Conservation (phyloP, 2,113 vertebrate species). For the Lucifuga dentata region DNA sequence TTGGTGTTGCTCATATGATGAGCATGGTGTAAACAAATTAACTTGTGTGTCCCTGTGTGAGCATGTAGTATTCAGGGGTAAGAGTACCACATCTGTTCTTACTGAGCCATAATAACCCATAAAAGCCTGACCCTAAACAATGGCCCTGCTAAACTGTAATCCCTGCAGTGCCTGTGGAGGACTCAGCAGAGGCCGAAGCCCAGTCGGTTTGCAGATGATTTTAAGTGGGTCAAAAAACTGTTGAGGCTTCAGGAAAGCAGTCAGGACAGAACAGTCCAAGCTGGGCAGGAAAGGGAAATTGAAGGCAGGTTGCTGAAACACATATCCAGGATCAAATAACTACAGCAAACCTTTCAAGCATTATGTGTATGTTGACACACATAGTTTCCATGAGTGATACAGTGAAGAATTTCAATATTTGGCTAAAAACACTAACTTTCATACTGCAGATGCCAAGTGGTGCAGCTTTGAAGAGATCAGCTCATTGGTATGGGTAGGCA, state of each 20-base stretch:
- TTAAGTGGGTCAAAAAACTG: slow-evolving; percentile 58
- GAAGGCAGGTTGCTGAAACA: slow-evolving; percentile 57
- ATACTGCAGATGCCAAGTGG: slow-evolving; percentile 6
- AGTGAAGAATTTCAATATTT: slow-evolving; percentile 33
- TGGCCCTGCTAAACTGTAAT: slow-evolving; percentile 50
- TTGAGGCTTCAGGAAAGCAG: slow-evolving; percentile 31
- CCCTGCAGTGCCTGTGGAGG: slow-evolving; percentile 28
- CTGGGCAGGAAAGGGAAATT: slow-evolving; percentile 64
- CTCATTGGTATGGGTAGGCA: background rate
- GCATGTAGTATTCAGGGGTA: slow-evolving; percentile 8
- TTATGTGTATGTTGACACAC: slow-evolving; percentile 41
- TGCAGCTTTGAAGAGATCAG: slow-evolving; percentile 10
- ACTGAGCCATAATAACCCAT: slow-evolving; percentile 16
- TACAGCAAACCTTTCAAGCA: slow-evolving; percentile 49
- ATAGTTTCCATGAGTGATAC: slow-evolving; percentile 52
- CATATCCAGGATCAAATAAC: slow-evolving; percentile 65
- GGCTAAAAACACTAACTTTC: slow-evolving; percentile 14
- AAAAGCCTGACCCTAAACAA: slow-evolving; percentile 39
- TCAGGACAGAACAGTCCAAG: slow-evolving; percentile 46
- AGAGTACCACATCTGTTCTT: slow-evolving; percentile 32
- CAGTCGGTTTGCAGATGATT: slow-evolving; percentile 35
- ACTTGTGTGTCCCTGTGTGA: background rate
- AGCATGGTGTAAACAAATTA: too few species aligned
- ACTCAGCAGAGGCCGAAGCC: slow-evolving; percentile 16
- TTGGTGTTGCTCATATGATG: too few species aligned